A percentile compares a stretch with the other conserved stretches of the same genome.
Conservation (phyloP, 1,140 invertebrate species). For the Panonychus citri region DNA sequence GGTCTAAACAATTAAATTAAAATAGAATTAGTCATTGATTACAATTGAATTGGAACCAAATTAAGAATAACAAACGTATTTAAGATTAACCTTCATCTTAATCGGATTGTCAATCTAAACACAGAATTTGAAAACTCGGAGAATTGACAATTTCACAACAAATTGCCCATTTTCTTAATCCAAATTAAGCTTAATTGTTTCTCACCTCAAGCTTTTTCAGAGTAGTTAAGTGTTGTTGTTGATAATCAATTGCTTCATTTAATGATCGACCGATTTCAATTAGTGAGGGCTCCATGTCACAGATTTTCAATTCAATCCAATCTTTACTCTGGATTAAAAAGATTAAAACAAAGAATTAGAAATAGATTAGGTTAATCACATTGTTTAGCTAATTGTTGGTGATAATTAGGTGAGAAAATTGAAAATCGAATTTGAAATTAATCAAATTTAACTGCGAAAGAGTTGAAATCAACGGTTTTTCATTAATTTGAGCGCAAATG, state of each 20-base stretch:
- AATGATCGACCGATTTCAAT: constrained; percentile 51
- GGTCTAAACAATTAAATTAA: constrained; percentile 32
- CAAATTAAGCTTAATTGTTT: not conserved
- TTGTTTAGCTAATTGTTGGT: not conserved
- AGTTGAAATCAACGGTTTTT: not conserved
- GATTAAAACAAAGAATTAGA: not conserved
- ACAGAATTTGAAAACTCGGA: too few relatives aligned
- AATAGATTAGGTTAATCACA: not conserved
- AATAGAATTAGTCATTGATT: too few relatives aligned
- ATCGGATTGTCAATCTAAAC: too few relatives aligned
- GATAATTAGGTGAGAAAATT: not conserved
- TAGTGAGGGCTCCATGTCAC: constrained; percentile 59
- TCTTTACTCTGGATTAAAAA: constrained; percentile 47
- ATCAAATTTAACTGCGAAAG: not conserved
- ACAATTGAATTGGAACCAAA: too few relatives aligned
- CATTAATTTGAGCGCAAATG: too few relatives aligned
- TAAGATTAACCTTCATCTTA: too few relatives aligned
- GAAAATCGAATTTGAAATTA: not conserved
- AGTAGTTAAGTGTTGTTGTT: constrained; percentile 55
- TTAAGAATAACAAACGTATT: too few relatives aligned
- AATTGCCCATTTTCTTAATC: too few relatives aligned
- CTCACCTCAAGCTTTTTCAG: constrained; percentile 54
- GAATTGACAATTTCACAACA: too few relatives aligned
- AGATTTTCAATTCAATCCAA: constrained; percentile 55
- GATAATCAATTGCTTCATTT: constrained; percentile 45